Evolutionary conservation across 2,797 vertebrate species (phyloP), one percentile per base, ranked within the genome.

Genomic region (Danio kyathit): DNA sequence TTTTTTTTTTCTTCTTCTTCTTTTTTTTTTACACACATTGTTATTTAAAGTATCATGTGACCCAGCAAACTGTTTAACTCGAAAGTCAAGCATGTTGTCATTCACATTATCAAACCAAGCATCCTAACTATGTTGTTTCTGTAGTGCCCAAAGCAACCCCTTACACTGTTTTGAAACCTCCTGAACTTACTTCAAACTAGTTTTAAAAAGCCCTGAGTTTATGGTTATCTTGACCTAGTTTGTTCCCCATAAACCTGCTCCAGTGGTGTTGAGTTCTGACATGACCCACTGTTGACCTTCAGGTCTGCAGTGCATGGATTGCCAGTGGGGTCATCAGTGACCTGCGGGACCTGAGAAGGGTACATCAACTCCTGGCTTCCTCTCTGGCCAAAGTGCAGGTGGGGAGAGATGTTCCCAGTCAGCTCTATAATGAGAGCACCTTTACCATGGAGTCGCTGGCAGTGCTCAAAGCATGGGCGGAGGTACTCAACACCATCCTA

Each of bases 381-480:
- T 95, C 95, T 38, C 91, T 96, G 86, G 89, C 90, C 76, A 95
- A 94, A 90, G 91, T 95, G 70, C 95, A 96, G 82, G 90, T 89
- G 83, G 94, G 93, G 54, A 94, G 95, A 89, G 95, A 95, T 76
- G 90, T 90, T 75, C 86, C 90, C 38, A 93, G 89, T 89, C 94
- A 92, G 41, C 90, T 96, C 12, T 97, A 97, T 86, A 97, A 94
- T 49, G 97, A 99, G 90, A 96, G 96, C 73, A 92, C 96, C 1
- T 93, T 92, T 51, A 96, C 97, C 56, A 99, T 98, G 97, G 96
- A 98, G 85, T 94, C 94, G 0, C 89, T 98, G 83, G 96, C 97
- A 21, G 96, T 99, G 44, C 94, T 98, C n/a, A 97, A 97, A 89
- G 96, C 97, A 84, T 99, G 97, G 97, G 97, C 97, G 17, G 96